A percentile compares a stretch with the other conserved stretches of the same genome.
Evolutionary conservation across 2,797 vertebrate genomes (phyloP).

Genomic region (Champsocephalus gunnari): DNA sequence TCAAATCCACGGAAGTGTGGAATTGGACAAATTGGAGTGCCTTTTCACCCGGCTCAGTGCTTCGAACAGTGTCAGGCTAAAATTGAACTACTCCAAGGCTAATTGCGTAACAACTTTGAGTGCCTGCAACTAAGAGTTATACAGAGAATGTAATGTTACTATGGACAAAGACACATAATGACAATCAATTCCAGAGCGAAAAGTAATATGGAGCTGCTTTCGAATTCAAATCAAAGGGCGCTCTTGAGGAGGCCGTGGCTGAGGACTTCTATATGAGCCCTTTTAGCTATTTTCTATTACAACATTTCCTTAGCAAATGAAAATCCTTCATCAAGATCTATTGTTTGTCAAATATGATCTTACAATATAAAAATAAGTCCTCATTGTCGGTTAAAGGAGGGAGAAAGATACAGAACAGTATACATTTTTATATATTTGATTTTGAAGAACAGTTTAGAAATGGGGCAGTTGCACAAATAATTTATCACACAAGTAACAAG

Average conservation of each 20-base stretch:
- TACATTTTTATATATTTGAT: neutral
- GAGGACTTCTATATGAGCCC: slow-evolving; percentile 23
- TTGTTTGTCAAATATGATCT: slow-evolving; percentile 56
- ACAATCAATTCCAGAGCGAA: slow-evolving; percentile 71
- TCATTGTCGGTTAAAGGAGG: neutral
- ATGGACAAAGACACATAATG: slow-evolving; percentile 79
- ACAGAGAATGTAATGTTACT: slow-evolving; percentile 74
- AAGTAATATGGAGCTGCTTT: slow-evolving; percentile 54
- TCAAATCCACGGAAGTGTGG: slow-evolving; percentile 73
- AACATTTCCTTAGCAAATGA: slow-evolving; percentile 46
- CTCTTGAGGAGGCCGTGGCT: slow-evolving; percentile 34
- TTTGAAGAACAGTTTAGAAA: too few species aligned
- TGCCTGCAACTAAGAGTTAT: slow-evolving; percentile 73
- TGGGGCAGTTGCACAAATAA: too few species aligned
- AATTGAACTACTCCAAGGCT: slow-evolving; percentile 74
- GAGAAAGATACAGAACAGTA: neutral
- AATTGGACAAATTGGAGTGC: slow-evolving; percentile 77
- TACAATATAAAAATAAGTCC: slow-evolving; percentile 45
- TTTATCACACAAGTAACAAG: too few species aligned
- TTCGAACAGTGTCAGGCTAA: slow-evolving; percentile 69
- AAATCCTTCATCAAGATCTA: slow-evolving; percentile 45
- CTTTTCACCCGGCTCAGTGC: slow-evolving; percentile 67
- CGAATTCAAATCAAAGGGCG: slow-evolving; percentile 64
- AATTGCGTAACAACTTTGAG: slow-evolving; percentile 78
- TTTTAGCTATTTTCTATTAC: slow-evolving; percentile 22